Evolutionary conservation across 92 coral and sea anemone genomes (phyloP), one percentile per base, ranked within the genome.

Genomic region (Actinostola sp.): DNA sequence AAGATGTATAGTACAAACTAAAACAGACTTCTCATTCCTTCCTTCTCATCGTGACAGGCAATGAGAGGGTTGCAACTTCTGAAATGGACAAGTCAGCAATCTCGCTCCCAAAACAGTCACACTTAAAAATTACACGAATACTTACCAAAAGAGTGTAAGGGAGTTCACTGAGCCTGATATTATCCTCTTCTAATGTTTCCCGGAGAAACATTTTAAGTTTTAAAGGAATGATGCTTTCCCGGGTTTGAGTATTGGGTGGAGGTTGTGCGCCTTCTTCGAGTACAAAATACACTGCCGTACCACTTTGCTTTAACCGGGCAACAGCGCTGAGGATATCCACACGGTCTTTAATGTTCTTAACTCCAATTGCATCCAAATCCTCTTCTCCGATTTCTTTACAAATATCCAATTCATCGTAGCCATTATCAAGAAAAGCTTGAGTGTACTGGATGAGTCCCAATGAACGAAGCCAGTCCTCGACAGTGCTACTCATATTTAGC

Each of bases 391-490:
- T 95, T 65, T 95, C 97, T 69, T 95, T 95, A 78, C 99, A 95
- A 62, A 95, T 95, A 59, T 95, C 97, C 58, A 95, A 66, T 57
- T 95, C 99, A 67, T 95, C 99, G 63, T 95, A 95, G 67, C 99
- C 99, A 84, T 95, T 95, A 52, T 95, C 99, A 14, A 95, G 82
- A 33, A 95, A 95, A 19, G 95, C 97, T 55, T 95, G 94, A n/a
- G 97, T 86, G 67, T 95, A 95, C 70, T 72, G 79, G 15, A 92
- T 87, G n/a, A 95, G 85, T 21, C 97, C 97, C 31, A 95, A 70
- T 13, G 99, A 95, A 24, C 99, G 94, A 43, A 95, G 93, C 99
- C 99, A 95, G 53, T 95, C 99, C 54, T 95, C 99, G 8, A 95
- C 99, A 25, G 92, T 81, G 50, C 84, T 81, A 50, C 84, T 81